These are phyloP conservation scores for Actias luna DNA, from an alignment of 2,888 invertebrate genomes.

Conservation along the genomic window DNA sequence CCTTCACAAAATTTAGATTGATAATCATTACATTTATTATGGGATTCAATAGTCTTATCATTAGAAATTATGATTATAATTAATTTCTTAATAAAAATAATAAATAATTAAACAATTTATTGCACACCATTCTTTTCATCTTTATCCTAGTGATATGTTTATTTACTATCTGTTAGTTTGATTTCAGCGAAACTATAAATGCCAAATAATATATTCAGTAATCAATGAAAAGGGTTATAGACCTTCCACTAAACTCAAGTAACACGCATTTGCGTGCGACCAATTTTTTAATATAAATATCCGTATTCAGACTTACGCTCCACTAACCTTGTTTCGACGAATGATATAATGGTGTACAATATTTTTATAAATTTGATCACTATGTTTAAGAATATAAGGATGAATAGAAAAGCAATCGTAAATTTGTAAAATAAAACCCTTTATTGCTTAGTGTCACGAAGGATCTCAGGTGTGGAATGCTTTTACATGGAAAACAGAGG, in stretches of 20 bases:
- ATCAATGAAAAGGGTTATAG: constrained; percentile 14
- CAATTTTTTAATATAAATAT: constrained; percentile 55
- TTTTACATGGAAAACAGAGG: constrained; percentile 66
- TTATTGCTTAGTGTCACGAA: constrained; percentile 75
- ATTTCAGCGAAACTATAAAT: not conserved
- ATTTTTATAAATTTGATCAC: constrained; percentile 28
- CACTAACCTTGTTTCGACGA: constrained; percentile 60
- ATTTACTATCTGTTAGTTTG: not conserved
- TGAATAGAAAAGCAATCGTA: constrained; percentile 24
- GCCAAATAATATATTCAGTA: constrained; percentile 14
- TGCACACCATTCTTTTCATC: too few species aligned
- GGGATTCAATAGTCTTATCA: not conserved
- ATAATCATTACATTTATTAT: not conserved
- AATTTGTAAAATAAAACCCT: constrained; percentile 44
- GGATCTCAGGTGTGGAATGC: constrained; percentile 74
- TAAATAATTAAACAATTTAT: too few species aligned
- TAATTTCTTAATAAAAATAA: too few species aligned
- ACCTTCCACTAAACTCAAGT: constrained; percentile 30
- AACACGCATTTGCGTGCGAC: constrained; percentile 66
- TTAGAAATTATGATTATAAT: not conserved
- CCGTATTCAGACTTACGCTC: constrained; percentile 69
- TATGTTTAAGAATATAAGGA: constrained; percentile 33
- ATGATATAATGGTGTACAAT: constrained; percentile 27
- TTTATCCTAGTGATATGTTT: not conserved
- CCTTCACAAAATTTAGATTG: not conserved